phyloP scores from a whole-genome alignment of 2,113 vertebrate species.

The Dunckerocampus dactyliophorus region DNA sequence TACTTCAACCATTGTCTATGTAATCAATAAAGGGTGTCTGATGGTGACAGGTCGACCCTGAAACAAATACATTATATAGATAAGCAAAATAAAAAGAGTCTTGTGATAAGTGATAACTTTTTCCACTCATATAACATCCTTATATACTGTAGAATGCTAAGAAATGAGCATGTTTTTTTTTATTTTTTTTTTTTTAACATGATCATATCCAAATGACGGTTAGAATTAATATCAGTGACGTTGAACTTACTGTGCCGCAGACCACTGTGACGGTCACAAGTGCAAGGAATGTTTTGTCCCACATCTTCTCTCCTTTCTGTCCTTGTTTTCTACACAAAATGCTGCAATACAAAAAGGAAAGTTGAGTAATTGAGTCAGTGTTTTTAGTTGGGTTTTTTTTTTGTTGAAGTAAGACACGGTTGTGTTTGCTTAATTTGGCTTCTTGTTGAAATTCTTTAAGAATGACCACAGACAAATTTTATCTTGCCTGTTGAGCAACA shows the following conservation, averaged over 20 bases:
- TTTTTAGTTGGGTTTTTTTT: background rate
- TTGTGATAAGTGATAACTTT: too few species aligned
- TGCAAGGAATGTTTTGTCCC: constrained; percentile 5
- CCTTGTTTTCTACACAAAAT: background rate
- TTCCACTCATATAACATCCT: too few species aligned
- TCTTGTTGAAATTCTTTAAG: constrained; percentile 4
- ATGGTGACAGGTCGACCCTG: too few species aligned
- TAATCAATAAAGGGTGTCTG: too few species aligned
- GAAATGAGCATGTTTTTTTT: too few species aligned
- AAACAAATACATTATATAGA: too few species aligned
- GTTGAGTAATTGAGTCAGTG: background rate
- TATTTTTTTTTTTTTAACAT: too few species aligned
- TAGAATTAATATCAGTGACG: too few species aligned
- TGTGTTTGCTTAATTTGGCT: background rate
- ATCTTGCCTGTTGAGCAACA: background rate
- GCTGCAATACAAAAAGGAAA: constrained; percentile 5
- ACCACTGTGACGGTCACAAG: constrained; percentile 17
- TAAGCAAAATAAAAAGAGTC: too few species aligned
- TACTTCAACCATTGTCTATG: too few species aligned
- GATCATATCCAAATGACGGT: too few species aligned
- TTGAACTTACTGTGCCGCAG: constrained; percentile 33
- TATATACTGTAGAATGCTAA: too few species aligned
- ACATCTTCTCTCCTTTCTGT: constrained; percentile 36
- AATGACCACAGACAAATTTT: background rate
- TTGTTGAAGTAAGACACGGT: background rate